Evolutionary conservation across 2,113 vertebrate species (phyloP).

Genomic region (Athene cunicularia): DNA sequence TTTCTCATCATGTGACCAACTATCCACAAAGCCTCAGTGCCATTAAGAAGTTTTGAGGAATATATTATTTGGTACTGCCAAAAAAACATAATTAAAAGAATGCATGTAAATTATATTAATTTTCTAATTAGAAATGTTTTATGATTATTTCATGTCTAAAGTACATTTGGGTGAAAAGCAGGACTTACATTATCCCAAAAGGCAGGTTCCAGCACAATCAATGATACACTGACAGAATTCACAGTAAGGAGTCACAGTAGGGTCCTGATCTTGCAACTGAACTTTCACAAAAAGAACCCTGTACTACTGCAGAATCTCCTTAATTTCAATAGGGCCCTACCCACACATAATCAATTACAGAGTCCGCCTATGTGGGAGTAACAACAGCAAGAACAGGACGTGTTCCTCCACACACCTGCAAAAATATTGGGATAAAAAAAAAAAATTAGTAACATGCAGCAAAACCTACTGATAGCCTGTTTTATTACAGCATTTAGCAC

Average conservation of each 20-base stretch:
- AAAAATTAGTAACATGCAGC: constrained; percentile 38
- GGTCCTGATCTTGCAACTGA: constrained; percentile 58
- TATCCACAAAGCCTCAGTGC: constrained; percentile 65
- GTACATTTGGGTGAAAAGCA: constrained; percentile 24
- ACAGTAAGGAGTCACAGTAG: constrained; percentile 54
- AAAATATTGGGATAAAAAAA: constrained; percentile 40
- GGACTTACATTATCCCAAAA: constrained; percentile 63
- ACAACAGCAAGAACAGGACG: constrained; percentile 37
- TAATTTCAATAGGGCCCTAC: constrained; percentile 52
- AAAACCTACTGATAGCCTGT: constrained; percentile 9
- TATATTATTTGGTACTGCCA: constrained; percentile 69
- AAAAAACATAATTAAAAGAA: constrained; percentile 69
- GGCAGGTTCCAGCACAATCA: constrained; percentile 59
- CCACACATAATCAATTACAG: constrained; percentile 60
- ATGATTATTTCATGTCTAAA: constrained; percentile 46
- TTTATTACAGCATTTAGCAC: constrained; percentile 35
- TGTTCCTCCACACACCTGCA: constrained; percentile 62
- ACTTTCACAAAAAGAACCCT: constrained; percentile 50
- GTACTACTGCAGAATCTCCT: constrained; percentile 36
- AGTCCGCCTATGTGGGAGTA: constrained; percentile 50
- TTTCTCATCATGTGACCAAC: constrained; percentile 68
- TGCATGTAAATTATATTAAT: constrained; percentile 45
- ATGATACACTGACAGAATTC: constrained; percentile 60
- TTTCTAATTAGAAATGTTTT: constrained; percentile 11
- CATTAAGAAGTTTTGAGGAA: constrained; percentile 65